A percentile compares a stretch with the other conserved stretches of the same genome.
phyloP scores from a whole-genome alignment of 2,797 vertebrate genomes.

The Argya squamiceps region DNA sequence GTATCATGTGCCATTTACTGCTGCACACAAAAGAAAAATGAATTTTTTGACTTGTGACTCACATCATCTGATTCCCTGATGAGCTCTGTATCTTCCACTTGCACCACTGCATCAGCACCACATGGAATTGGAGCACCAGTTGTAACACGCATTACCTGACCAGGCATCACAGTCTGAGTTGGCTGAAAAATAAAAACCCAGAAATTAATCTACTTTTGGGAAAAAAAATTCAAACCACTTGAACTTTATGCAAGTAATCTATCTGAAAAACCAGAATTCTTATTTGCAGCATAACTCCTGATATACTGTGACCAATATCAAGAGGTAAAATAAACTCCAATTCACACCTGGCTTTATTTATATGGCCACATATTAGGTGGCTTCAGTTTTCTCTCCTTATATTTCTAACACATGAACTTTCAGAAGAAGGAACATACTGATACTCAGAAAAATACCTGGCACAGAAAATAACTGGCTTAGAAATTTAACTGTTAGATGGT shows the following conservation, averaged over 20 bases:
- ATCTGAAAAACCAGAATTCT: background rate
- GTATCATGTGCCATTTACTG: background rate
- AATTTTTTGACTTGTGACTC: conserved; percentile 67
- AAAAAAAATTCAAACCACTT: background rate
- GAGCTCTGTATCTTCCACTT: conserved; percentile 97
- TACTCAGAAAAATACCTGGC: background rate
- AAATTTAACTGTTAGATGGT: background rate
- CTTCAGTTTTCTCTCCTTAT: background rate
- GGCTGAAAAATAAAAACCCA: conserved; percentile 78
- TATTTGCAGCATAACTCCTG: background rate
- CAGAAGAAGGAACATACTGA: background rate
- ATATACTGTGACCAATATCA: background rate
- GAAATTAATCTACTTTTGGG: background rate
- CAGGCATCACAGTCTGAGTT: conserved; percentile 97
- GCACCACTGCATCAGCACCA: conserved; percentile 96
- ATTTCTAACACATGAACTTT: background rate
- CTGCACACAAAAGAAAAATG: background rate
- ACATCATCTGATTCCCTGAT: conserved; percentile 98
- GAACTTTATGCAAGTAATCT: background rate
- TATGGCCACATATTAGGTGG: background rate
- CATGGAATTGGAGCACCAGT: conserved; percentile 97
- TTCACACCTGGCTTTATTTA: background rate
- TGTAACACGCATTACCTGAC: conserved; percentile 98
- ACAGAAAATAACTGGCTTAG: background rate
- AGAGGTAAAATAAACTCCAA: background rate